A percentile compares a stretch with the other conserved stretches of the same genome.
These are phyloP conservation scores for Craniophora ligustri DNA, from an alignment of 2,888 invertebrate genomes.

Conservation along the genomic window DNA sequence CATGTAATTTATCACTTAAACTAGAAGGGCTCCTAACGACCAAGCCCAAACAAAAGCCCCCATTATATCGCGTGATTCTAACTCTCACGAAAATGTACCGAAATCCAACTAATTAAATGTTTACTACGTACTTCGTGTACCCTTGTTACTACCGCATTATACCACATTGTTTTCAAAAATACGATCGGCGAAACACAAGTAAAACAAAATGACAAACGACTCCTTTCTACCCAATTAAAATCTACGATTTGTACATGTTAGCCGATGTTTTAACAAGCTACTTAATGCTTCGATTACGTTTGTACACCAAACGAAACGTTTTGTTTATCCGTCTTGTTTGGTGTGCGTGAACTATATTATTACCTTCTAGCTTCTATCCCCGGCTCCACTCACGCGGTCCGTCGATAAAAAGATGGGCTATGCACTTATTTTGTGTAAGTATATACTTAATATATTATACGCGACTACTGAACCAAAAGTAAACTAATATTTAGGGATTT, in stretches of 20 bases:
- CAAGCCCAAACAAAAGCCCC: conserved; percentile 66
- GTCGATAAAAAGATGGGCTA: too few species aligned
- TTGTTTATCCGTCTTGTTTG: conserved; percentile 20
- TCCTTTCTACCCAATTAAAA: conserved; percentile 58
- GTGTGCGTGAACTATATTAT: conserved; percentile 62
- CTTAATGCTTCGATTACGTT: conserved; percentile 14
- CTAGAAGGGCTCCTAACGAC: conserved; percentile 60
- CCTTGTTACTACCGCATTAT: conserved; percentile 54
- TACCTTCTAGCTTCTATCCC: too few species aligned
- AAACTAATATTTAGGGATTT: too few species aligned
- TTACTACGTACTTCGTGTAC: conserved; percentile 64
- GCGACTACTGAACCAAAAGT: too few species aligned
- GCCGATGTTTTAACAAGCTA: conserved; percentile 33
- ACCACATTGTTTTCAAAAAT: conserved; percentile 47
- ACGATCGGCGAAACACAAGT: conserved; percentile 50
- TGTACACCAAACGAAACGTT: too few species aligned
- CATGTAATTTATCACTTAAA: conserved; percentile 74
- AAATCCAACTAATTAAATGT: conserved; percentile 81
- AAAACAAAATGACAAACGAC: conserved; percentile 59
- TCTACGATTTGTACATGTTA: conserved; percentile 34
- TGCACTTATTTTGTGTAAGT: too few species aligned
- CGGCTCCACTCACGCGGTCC: too few species aligned
- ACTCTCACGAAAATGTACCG: conserved; percentile 71
- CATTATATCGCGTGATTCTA: conserved; percentile 73
- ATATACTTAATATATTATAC: too few species aligned